Conservation (phyloP, 2,113 vertebrate genomes). For the Atherinomorus stipes region DNA sequence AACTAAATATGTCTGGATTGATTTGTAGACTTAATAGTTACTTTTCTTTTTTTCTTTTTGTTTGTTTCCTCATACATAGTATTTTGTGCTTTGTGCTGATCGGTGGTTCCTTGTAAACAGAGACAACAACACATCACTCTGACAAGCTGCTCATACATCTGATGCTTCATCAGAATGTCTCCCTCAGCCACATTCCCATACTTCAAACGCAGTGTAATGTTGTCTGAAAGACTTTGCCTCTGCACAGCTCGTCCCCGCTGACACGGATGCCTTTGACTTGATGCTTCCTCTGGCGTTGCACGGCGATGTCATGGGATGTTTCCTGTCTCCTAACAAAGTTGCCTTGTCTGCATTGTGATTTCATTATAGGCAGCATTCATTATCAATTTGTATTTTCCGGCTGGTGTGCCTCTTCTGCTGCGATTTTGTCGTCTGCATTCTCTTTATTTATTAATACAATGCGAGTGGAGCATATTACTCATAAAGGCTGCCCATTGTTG, state of each 20-base stretch:
- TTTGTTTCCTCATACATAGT: background rate
- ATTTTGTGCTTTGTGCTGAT: constrained; percentile 35
- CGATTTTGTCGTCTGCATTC: constrained; percentile 40
- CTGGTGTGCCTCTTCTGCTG: constrained; percentile 10
- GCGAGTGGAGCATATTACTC: constrained; percentile 42
- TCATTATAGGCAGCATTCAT: constrained; percentile 55
- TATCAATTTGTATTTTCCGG: constrained; percentile 42
- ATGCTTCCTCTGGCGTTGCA: constrained; percentile 47
- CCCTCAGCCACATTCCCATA: constrained; percentile 39
- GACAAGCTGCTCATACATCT: constrained; percentile 50
- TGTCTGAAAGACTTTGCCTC: constrained; percentile 37
- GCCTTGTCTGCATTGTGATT: constrained; percentile 59
- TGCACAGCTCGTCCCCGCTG: constrained; percentile 25
- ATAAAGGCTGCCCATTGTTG: constrained; percentile 47
- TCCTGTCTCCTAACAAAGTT: constrained; percentile 46
- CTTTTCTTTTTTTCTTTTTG: background rate
- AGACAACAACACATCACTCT: constrained; percentile 14
- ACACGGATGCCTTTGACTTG: constrained; percentile 34
- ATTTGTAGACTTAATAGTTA: constrained; percentile 38
- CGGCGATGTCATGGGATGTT: constrained; percentile 23
- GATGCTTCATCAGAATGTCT: constrained; percentile 48
- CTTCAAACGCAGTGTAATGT: constrained; percentile 47
- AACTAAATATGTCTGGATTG: constrained; percentile 30
- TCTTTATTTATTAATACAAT: constrained; percentile 62
- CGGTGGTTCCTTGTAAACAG: constrained; percentile 39